Conservation (phyloP, 2,797 vertebrate species). For the Podarcis siculus region DNA sequence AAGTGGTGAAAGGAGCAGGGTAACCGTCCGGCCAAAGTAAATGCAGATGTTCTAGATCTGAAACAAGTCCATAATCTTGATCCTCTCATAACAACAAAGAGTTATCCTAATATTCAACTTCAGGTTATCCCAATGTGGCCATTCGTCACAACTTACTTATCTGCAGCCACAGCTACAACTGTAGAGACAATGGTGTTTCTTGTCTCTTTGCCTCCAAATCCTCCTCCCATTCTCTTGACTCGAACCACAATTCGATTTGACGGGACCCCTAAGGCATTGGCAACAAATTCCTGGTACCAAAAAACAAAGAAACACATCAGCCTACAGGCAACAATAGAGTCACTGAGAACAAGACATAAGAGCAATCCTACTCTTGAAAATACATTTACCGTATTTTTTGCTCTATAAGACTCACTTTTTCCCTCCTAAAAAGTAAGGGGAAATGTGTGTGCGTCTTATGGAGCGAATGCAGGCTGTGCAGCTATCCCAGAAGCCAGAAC, state of each 20-base stretch:
- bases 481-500: too few species aligned
- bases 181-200: conserved; percentile 84
- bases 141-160: conserved; percentile 81
- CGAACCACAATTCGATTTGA: conserved; percentile 86
- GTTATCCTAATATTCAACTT: neutral
- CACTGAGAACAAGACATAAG: neutral
- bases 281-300: conserved; percentile 74
- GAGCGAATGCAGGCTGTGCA: too few species aligned
- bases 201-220: conserved; percentile 95
- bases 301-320: conserved; percentile 19
- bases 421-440: too few species aligned
- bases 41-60: neutral
- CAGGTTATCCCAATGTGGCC: neutral
- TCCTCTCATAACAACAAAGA: neutral
- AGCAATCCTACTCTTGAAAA: neutral
- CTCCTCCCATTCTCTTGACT: conserved; percentile 95
- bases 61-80: neutral
- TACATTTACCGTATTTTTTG: too few species aligned
- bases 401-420: too few species aligned
- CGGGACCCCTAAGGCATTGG: conserved; percentile 86
- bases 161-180: conserved; percentile 88
- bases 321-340: neutral
- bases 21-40: neutral
- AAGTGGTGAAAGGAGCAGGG: neutral
- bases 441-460: too few species aligned